phyloP scores from a whole-genome alignment of 92 coral and sea anemone genomes.

The Porites cylindrica region DNA sequence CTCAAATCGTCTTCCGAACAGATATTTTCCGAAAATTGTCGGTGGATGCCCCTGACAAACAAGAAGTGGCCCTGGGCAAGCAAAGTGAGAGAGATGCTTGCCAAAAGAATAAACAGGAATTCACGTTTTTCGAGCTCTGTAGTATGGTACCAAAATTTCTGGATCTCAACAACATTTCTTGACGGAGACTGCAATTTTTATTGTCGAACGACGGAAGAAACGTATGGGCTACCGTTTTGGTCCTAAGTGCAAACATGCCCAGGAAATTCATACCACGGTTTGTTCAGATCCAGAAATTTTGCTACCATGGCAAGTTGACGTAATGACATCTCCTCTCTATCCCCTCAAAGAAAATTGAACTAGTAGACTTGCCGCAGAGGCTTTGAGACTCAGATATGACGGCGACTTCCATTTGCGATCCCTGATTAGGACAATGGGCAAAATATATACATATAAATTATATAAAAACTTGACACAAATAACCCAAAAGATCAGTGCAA shows the following conservation, averaged over 20 bases:
- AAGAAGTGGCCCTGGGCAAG: too few species aligned
- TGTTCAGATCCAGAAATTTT: neutral
- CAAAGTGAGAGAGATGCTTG: neutral
- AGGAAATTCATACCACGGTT: conserved; percentile 1
- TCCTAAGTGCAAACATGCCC: neutral
- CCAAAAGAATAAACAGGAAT: neutral
- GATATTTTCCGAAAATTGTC: too few species aligned
- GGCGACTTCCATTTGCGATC: neutral
- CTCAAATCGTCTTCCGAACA: too few species aligned
- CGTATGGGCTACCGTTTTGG: neutral
- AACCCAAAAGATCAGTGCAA: neutral
- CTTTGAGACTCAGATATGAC: neutral
- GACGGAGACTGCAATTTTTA: neutral
- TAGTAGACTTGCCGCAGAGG: conserved; percentile 1
- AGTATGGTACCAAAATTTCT: neutral
- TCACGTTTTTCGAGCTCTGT: neutral
- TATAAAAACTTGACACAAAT: neutral
- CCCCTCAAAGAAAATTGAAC: neutral
- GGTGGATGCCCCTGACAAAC: too few species aligned
- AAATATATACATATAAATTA: neutral
- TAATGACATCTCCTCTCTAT: neutral
- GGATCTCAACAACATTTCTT: conserved; percentile 3
- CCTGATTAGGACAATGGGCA: neutral
- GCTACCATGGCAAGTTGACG: neutral
- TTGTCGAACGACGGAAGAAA: neutral